Evolutionary conservation across 2,888 invertebrate species (phyloP), one percentile per base, ranked within the genome.

Genomic region (Rhaphigaster nebulosa): DNA sequence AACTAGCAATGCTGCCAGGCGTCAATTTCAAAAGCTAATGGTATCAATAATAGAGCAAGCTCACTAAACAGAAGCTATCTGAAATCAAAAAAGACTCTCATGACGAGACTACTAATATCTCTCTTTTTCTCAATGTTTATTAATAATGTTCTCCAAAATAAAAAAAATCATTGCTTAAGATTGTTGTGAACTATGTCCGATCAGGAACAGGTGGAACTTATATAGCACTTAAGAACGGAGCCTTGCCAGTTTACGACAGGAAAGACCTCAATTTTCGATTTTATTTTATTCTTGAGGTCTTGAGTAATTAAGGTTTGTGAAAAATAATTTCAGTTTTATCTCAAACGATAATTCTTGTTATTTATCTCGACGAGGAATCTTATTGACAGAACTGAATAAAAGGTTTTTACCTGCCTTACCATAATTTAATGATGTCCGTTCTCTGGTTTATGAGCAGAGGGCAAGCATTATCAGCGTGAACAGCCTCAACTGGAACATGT

Each of bases 281-380:
- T 65, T 65, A 65, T 65, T 65, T 60, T 60, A 60, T 60, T 29
- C 65, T 29, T 65, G 29, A 65, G 29, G 65, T 80, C 80, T 80
- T 41, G 80, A 12, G 41, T 80, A 80, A 80, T 80, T 80, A 80
- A 80, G 80, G 38, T 80, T 6, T 38, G 80, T 8, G n/a, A 80
- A 80, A 80, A 80, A 80, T 80, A 80, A 80, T 80, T 80, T 41
- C 41, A 41, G 38, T n/a, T 41, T 80, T 80, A 80, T 80, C 80
- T 80, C 29, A 20, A 26, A 13, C 41, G 41, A 80, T 80, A 80
- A 80, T 80, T 80, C 80, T 80, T 80, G 41, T 41, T 80, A 80
- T 80, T 80, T 80, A 80, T 80, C 80, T 80, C 26, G 80, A 23
- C 41, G 38, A 23, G 80, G 80, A 41, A 80, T 80, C 38, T 80